Percentiles rank a stretch among this genome's conserved stretches.
These are phyloP conservation scores for Aspidiotus rigidus DNA, from an alignment of 2,888 invertebrate species.

Conservation along the genomic window DNA sequence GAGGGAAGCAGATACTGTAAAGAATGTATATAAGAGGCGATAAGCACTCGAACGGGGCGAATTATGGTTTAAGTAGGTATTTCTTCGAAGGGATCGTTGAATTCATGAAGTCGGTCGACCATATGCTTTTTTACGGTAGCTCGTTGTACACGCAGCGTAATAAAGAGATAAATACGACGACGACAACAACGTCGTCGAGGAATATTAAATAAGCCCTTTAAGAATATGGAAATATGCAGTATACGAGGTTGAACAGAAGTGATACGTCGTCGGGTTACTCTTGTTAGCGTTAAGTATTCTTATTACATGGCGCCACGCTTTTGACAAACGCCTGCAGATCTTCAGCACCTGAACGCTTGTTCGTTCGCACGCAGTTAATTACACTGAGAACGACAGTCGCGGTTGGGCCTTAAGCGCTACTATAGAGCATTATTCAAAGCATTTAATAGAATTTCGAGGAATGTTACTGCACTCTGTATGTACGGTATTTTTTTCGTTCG, in stretches of 20 bases:
- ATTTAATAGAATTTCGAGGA: no score
- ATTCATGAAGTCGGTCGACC: conserved; percentile 16
- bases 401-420: no score
- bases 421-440: no score
- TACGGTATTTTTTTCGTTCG: no score
- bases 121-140: conserved; percentile 13
- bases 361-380: no score
- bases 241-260: conserved; percentile 19
- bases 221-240: conserved; percentile 18
- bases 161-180: conserved; percentile 20
- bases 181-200: conserved; percentile 17
- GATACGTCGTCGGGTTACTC: conserved; percentile 2
- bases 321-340: conserved; percentile 16
- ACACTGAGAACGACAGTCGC: no score
- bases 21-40: conserved; percentile 9
- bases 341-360: conserved; percentile 1
- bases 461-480: no score
- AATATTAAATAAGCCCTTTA: conserved; percentile 32
- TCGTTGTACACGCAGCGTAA: not conserved
- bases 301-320: conserved; percentile 32
- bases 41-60: conserved; percentile 28
- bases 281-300: conserved; percentile 26
- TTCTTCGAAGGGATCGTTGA: conserved; percentile 20
- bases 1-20: conserved; percentile 8
- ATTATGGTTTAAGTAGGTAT: conserved; percentile 3